Conservation (phyloP, 1,140 invertebrate genomes). For the Drosophila punjabiensis region DNA sequence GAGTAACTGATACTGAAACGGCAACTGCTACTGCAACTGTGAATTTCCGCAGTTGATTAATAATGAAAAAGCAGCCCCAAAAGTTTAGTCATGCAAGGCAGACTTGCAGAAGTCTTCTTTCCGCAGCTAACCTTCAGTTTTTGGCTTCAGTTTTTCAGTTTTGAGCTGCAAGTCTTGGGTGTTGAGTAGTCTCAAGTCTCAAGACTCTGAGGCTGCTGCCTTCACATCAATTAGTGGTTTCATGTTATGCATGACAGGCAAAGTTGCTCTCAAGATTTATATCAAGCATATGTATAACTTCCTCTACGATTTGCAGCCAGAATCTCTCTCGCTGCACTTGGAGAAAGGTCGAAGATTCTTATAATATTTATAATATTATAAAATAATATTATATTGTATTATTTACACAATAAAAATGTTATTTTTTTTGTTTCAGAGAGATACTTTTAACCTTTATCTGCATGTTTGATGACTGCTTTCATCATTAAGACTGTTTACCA, state of each 20-base stretch:
- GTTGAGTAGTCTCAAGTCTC: conserved; percentile 42
- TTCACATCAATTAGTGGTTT: conserved; percentile 83
- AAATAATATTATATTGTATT: too few relatives aligned
- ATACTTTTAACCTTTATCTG: background rate
- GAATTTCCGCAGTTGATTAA: conserved; percentile 50
- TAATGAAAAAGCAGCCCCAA: conserved; percentile 48
- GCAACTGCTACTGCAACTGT: conserved; percentile 48
- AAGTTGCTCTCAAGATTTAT: conserved; percentile 77
- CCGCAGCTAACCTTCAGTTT: conserved; percentile 26
- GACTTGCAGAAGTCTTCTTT: conserved; percentile 32
- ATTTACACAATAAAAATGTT: too few relatives aligned
- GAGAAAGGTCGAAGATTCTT: background rate
- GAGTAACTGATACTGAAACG: conserved; percentile 55
- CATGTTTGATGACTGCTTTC: background rate
- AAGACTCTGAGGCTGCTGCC: conserved; percentile 40
- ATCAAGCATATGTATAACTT: conserved; percentile 70
- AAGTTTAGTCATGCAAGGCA: conserved; percentile 48
- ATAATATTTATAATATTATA: too few relatives aligned
- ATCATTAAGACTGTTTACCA: background rate
- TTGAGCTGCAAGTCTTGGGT: conserved; percentile 14
- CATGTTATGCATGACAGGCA: conserved; percentile 72
- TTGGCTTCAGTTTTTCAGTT: conserved; percentile 30
- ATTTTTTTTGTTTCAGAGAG: too few relatives aligned
- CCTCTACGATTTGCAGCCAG: conserved; percentile 18
- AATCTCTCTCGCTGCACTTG: conserved; percentile 16